Evolutionary conservation across 2,797 vertebrate species (phyloP).

Genomic region (Enteromius unitaeniatus): DNA sequence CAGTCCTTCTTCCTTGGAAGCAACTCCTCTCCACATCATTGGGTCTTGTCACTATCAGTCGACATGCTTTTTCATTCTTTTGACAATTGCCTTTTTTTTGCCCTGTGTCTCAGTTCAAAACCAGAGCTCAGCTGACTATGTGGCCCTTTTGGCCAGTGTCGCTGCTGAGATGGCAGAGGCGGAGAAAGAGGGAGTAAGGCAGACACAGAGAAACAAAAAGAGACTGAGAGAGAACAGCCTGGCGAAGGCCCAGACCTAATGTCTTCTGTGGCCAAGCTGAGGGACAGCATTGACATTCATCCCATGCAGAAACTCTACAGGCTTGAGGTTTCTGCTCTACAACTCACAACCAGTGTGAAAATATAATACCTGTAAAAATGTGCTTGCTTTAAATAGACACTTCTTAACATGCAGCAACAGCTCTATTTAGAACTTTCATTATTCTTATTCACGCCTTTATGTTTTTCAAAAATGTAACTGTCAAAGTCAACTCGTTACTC

Average conservation of each 20-base stretch:
- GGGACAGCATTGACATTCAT: conserved; percentile 63
- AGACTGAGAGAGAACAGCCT: conserved; percentile 46
- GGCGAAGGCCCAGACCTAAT: conserved; percentile 50
- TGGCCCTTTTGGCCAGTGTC: conserved; percentile 42
- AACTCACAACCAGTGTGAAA: conserved; percentile 39
- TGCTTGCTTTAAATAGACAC: background rate
- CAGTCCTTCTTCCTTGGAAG: background rate
- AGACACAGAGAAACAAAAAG: conserved; percentile 46
- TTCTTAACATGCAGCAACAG: background rate
- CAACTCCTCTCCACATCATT: background rate
- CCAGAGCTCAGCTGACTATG: conserved; percentile 30
- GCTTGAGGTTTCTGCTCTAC: conserved; percentile 56
- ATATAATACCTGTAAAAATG: conserved; percentile 40
- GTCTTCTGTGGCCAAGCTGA: conserved; percentile 52
- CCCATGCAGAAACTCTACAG: conserved; percentile 58
- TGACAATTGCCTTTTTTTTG: background rate
- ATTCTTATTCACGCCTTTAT: background rate
- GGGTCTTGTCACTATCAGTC: background rate
- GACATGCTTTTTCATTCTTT: background rate
- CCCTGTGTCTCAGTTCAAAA: background rate
- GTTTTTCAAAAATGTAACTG: background rate
- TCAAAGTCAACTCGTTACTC: background rate
- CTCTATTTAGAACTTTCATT: background rate
- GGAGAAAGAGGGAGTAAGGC: conserved; percentile 39
- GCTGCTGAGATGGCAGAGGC: conserved; percentile 55